phyloP scores from a whole-genome alignment of 2,888 invertebrate genomes.

The Neuroscelio doddi region DNA sequence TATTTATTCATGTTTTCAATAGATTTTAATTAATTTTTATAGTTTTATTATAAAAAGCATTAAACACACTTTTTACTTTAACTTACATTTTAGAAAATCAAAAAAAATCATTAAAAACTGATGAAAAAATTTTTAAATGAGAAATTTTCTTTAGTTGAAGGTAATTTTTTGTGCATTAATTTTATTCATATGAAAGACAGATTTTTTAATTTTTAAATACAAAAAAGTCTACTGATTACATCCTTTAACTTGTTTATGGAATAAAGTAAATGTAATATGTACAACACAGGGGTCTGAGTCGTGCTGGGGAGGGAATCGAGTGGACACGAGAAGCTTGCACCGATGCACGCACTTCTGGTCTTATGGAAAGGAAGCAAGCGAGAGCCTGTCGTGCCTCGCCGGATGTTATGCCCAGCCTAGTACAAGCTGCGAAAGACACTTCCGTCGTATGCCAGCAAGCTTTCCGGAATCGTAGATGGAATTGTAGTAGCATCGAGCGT shows the following conservation, averaged over 20 bases:
- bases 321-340: constrained; percentile 68
- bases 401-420: constrained; percentile 83
- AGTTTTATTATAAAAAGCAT: too few relatives aligned
- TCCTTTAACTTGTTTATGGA: too few relatives aligned
- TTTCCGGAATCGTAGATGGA: constrained; percentile 85
- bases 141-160: too few relatives aligned
- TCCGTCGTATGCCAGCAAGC: constrained; percentile 81
- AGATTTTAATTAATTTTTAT: too few relatives aligned
- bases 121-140: too few relatives aligned
- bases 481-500: constrained; percentile 83
- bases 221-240: too few relatives aligned
- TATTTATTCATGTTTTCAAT: too few relatives aligned
- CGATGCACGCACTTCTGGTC: constrained; percentile 72
- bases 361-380: constrained; percentile 77
- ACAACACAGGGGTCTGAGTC: constrained; percentile 62
- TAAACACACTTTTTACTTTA: too few relatives aligned
- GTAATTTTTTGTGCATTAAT: too few relatives aligned
- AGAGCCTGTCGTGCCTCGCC: constrained; percentile 79
- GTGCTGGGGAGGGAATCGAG: constrained; percentile 57
- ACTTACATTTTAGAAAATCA: too few relatives aligned
- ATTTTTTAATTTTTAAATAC: too few relatives aligned
- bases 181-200: background rate
- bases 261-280: background rate
- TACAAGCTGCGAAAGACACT: constrained; percentile 81
- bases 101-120: too few relatives aligned